phyloP scores from a whole-genome alignment of 2,888 invertebrate genomes.

The Schrankia costaestrigalis region DNA sequence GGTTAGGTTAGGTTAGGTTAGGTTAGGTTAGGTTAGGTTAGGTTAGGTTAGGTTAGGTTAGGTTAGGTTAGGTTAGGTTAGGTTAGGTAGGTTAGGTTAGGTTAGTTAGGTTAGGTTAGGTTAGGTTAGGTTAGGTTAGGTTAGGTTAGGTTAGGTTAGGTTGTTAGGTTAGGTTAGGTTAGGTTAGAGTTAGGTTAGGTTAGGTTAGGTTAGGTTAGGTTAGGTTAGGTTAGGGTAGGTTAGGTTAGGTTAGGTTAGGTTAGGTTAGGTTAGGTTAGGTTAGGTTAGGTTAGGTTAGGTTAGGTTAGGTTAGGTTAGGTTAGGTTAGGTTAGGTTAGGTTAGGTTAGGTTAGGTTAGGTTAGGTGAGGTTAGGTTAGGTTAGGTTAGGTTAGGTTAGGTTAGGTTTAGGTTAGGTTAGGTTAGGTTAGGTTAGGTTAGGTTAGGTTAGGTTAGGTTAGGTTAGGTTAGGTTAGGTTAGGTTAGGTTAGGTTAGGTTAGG shows the following conservation, averaged over 20 bases:
- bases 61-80: slow-evolving; percentile 11
- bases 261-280: slow-evolving; percentile 2
- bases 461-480: slow-evolving; percentile 1
- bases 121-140: too few species aligned
- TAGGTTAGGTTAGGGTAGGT: too few species aligned
- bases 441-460: neutral
- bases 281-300: slow-evolving; percentile 2
- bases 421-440: slow-evolving; percentile 4
- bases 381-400: slow-evolving; percentile 8
- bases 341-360: slow-evolving; percentile 13
- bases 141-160: too few species aligned
- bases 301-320: slow-evolving; percentile 2
- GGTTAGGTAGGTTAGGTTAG: too few species aligned
- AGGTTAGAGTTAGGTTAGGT: slow-evolving; percentile 13
- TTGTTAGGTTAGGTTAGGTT: slow-evolving; percentile 12
- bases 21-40: slow-evolving; percentile 12
- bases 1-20: slow-evolving; percentile 19
- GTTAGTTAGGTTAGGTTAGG: too few species aligned
- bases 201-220: slow-evolving; percentile 9
- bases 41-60: slow-evolving; percentile 13
- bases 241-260: slow-evolving; percentile 13
- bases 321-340: slow-evolving; percentile 2
- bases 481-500: slow-evolving; percentile 4
- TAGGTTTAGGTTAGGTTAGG: slow-evolving; percentile 6
- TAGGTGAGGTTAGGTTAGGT: slow-evolving; percentile 14